Conservation (phyloP, 2,113 vertebrate species). For the Embiotoca jacksoni region DNA sequence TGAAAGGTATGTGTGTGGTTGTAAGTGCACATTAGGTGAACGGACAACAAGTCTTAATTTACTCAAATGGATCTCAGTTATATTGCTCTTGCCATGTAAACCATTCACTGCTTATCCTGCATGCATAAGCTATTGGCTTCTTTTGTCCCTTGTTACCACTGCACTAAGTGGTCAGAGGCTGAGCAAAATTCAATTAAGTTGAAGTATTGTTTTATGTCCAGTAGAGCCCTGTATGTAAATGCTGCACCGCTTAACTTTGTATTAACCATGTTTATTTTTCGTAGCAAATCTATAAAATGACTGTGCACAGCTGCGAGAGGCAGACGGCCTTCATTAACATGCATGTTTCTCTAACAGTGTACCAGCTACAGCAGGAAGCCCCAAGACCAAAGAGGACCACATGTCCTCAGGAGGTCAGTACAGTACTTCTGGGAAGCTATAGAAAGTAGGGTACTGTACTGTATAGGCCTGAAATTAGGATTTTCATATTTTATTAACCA, state of each 20-base stretch:
- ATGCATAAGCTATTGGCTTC: conserved; percentile 30
- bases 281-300: conserved; percentile 13
- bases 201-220: conserved; percentile 10
- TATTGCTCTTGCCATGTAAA: conserved; percentile 39
- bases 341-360: conserved; percentile 88
- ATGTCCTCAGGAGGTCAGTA: conserved; percentile 94
- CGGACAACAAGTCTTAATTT: conserved; percentile 28
- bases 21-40: conserved; percentile 25
- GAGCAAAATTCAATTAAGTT: conserved; percentile 11
- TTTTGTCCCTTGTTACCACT: conserved; percentile 28
- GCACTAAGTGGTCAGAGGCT: conserved; percentile 6
- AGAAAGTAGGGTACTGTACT: neutral
- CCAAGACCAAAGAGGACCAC: conserved; percentile 96
- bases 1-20: conserved; percentile 29
- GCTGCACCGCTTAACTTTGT: conserved; percentile 17
- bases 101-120: conserved; percentile 21
- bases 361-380: conserved; percentile 97
- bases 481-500: neutral
- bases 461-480: neutral
- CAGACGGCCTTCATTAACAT: conserved; percentile 32
- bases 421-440: conserved; percentile 63
- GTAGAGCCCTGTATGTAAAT: conserved; percentile 1
- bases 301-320: neutral
- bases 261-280: conserved; percentile 11
- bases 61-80: conserved; percentile 41